Evolutionary conservation across 2,797 vertebrate species (phyloP).

Genomic region (Poecile montanus): DNA sequence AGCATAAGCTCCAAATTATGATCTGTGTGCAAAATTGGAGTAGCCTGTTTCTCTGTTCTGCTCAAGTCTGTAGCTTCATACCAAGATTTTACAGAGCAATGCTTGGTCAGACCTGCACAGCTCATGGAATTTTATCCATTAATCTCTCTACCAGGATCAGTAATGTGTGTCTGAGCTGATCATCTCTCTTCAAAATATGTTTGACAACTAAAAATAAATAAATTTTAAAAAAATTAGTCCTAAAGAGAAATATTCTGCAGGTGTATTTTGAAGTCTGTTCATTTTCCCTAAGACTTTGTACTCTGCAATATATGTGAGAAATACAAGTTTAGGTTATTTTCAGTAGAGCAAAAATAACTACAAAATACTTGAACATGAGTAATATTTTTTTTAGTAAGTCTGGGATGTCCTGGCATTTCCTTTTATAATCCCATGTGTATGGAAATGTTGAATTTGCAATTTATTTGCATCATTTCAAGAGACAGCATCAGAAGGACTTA

Average conservation of each 20-base stretch:
- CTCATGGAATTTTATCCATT: background rate
- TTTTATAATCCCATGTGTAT: background rate
- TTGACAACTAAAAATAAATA: background rate
- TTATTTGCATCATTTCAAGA: background rate
- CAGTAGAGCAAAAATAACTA: background rate
- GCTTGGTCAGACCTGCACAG: background rate
- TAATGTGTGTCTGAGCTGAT: background rate
- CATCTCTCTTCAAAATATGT: background rate
- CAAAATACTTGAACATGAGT: background rate
- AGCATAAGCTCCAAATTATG: conserved; percentile 5
- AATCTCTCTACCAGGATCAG: background rate
- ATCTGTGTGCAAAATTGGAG: background rate
- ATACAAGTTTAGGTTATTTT: background rate
- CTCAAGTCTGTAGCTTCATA: background rate
- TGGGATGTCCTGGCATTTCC: background rate
- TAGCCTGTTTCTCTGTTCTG: background rate
- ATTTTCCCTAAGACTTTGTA: background rate
- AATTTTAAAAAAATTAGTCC: background rate
- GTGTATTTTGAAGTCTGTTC: background rate
- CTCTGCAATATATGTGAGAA: background rate
- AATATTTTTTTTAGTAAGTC: background rate
- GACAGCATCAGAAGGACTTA: background rate
- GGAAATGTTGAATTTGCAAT: background rate
- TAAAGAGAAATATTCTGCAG: background rate
- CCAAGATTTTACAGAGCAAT: background rate